phyloP scores from a whole-genome alignment of 1,140 invertebrate species.

The Lepidurus couesii region DNA sequence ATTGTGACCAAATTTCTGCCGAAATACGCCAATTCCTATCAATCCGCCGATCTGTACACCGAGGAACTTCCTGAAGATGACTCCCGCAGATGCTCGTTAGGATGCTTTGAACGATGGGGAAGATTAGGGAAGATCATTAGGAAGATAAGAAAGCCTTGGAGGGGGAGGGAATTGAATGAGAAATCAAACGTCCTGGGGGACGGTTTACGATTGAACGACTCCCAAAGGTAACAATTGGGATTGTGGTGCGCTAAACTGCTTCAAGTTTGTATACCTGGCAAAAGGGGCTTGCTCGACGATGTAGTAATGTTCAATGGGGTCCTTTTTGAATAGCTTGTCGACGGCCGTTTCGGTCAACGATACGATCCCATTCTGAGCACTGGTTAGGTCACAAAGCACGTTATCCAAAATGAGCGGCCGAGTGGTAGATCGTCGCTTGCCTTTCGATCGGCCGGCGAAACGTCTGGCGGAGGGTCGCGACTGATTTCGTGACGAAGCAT shows the following conservation, averaged over 20 bases:
- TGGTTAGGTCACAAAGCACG: slow-evolving; percentile 34
- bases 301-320: slow-evolving; percentile 50
- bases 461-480: background rate
- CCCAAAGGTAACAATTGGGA: background rate
- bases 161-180: background rate
- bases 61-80: too few species aligned
- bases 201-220: background rate
- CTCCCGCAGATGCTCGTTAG: too few species aligned
- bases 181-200: background rate
- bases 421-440: slow-evolving; percentile 18
- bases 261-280: slow-evolving; percentile 44
- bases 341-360: slow-evolving; percentile 44
- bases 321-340: slow-evolving; percentile 49
- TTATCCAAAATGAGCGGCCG: slow-evolving; percentile 25
- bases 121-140: background rate
- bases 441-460: slow-evolving; percentile 22
- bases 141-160: background rate
- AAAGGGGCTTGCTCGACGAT: slow-evolving; percentile 52
- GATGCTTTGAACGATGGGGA: too few species aligned
- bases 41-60: too few species aligned
- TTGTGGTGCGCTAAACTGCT: background rate
- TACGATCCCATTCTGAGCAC: slow-evolving; percentile 42
- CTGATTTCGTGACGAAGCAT: slow-evolving; percentile 11
- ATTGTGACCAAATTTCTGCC: too few species aligned
- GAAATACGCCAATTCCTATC: too few species aligned